Conservation (phyloP, 2,888 invertebrate species). For the Caenorhabditis japonica region DNA sequence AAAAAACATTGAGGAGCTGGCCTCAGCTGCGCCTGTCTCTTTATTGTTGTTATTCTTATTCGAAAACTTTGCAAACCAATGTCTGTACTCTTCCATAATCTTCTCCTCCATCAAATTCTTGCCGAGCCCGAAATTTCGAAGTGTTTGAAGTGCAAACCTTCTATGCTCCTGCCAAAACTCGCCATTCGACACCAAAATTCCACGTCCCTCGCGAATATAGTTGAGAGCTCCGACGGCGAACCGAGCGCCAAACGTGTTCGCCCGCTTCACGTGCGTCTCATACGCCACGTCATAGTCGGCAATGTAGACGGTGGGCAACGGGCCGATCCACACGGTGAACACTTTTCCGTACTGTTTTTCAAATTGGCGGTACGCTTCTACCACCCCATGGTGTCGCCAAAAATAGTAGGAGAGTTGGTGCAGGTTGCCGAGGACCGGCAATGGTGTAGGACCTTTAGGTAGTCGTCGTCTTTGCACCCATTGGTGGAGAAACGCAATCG, state of each 20-base stretch:
- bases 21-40: conserved; percentile 17
- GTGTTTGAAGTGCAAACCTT: conserved; percentile 49
- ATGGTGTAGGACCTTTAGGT: conserved; percentile 30
- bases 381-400: conserved; percentile 18
- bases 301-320: conserved; percentile 34
- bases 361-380: conserved; percentile 1
- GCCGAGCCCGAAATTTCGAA: conserved; percentile 57
- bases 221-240: conserved; percentile 13
- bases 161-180: conserved; percentile 46
- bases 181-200: conserved; percentile 46
- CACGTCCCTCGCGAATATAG: conserved; percentile 43
- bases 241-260: conserved; percentile 15
- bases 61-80: conserved; percentile 18
- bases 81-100: conserved; percentile 52
- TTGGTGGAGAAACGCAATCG: neutral
- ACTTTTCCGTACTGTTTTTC: conserved; percentile 34
- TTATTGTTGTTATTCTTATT: conserved; percentile 13
- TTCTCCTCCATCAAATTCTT: conserved; percentile 52
- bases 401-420: conserved; percentile 17
- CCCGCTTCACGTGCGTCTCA: conserved; percentile 31
- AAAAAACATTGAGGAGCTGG: conserved; percentile 35
- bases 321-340: conserved; percentile 45
- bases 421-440: conserved; percentile 27
- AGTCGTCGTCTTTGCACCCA: neutral
- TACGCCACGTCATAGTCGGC: conserved; percentile 30